Percentiles rank a stretch among this genome's conserved stretches.
phyloP scores from a whole-genome alignment of 2,888 invertebrate species.

The Sabatieria punctata region DNA sequence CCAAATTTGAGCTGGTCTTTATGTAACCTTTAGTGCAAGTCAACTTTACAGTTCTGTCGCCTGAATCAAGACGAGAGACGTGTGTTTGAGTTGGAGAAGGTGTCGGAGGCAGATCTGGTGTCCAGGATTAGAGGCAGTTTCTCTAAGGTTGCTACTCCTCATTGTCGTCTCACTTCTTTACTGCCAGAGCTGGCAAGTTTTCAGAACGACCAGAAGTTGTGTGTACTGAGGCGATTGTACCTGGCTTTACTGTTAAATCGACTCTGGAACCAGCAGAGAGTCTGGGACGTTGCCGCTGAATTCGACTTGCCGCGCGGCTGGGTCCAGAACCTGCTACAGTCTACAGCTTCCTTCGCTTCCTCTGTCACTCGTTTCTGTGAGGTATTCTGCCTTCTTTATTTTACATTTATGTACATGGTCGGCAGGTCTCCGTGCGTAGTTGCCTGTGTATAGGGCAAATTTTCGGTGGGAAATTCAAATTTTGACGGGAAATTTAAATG shows the following conservation, averaged over 20 bases:
- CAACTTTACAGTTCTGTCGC: background rate
- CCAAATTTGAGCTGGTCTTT: too few species aligned
- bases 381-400: constrained; percentile 51
- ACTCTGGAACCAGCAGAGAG: constrained; percentile 36
- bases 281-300: constrained; percentile 44
- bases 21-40: too few species aligned
- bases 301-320: constrained; percentile 56
- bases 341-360: constrained; percentile 53
- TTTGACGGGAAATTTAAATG: too few species aligned
- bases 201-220: too few species aligned
- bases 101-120: background rate
- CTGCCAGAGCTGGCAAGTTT: too few species aligned
- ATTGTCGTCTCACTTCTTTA: too few species aligned
- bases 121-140: background rate
- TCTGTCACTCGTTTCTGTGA: constrained; percentile 62
- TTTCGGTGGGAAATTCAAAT: too few species aligned
- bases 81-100: background rate
- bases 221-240: constrained; percentile 70
- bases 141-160: too few species aligned
- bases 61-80: background rate
- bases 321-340: constrained; percentile 55
- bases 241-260: constrained; percentile 66
- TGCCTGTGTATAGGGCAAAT: too few species aligned
- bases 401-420: too few species aligned
- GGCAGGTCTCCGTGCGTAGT: too few species aligned